A percentile compares a stretch with the other conserved stretches of the same genome.
Evolutionary conservation across 2,797 vertebrate species (phyloP).

Genomic region (Paedocypris micromegethes): DNA sequence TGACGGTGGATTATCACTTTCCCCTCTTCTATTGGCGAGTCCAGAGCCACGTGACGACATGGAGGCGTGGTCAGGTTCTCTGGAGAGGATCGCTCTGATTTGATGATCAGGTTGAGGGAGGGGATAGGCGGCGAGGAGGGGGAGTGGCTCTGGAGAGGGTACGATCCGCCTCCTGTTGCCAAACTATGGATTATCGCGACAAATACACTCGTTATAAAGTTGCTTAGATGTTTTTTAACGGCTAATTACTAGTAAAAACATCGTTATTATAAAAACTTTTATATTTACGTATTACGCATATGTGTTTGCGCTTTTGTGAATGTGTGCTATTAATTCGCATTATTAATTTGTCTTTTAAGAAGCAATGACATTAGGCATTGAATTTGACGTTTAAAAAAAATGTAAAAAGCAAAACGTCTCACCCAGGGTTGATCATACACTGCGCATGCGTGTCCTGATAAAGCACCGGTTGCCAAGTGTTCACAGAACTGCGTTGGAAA

Average conservation of each 20-base stretch:
- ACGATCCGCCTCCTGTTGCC: conserved; percentile 66
- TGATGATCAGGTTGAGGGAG: conserved; percentile 78
- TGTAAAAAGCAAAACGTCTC: conserved; percentile 42
- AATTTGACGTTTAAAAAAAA: too few relatives aligned
- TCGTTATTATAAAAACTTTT: not conserved
- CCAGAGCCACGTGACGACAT: conserved; percentile 56
- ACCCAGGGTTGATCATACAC: conserved; percentile 64
- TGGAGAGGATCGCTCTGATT: conserved; percentile 83
- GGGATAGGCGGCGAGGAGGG: conserved; percentile 58
- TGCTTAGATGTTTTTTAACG: too few relatives aligned
- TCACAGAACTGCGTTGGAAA: conserved; percentile 69
- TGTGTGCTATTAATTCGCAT: too few relatives aligned
- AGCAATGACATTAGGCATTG: too few relatives aligned
- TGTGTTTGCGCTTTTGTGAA: too few relatives aligned
- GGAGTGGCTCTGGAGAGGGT: conserved; percentile 62
- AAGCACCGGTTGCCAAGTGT: conserved; percentile 70
- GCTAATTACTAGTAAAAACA: not conserved
- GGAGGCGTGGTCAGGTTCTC: conserved; percentile 69
- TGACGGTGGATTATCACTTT: conserved; percentile 54
- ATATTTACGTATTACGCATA: too few relatives aligned
- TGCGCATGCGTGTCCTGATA: conserved; percentile 57
- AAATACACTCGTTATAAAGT: not conserved
- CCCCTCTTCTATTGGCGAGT: conserved; percentile 61
- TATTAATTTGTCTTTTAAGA: too few relatives aligned
- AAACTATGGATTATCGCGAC: conserved; percentile 51